phyloP scores from a whole-genome alignment of 1,140 invertebrate species.

The Manduca sexta region DNA sequence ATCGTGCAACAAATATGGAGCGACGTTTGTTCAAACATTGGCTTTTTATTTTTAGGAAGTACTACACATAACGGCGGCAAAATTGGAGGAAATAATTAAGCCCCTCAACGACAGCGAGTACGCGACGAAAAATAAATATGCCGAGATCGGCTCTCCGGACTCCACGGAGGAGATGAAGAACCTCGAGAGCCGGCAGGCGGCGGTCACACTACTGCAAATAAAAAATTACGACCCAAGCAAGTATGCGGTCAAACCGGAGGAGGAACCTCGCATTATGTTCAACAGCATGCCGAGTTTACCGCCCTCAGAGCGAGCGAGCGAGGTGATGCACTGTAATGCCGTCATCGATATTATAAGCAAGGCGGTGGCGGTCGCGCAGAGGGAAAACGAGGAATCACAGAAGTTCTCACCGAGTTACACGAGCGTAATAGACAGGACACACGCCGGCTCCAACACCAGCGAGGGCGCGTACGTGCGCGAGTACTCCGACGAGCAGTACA shows the following conservation, averaged over 20 bases:
- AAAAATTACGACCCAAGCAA: constrained; percentile 71
- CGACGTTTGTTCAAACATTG: constrained; percentile 40
- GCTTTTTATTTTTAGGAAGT: constrained; percentile 65
- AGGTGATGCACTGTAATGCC: constrained; percentile 70
- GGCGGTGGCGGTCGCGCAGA: constrained; percentile 65
- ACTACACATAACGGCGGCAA: constrained; percentile 61
- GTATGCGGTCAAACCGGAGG: constrained; percentile 60
- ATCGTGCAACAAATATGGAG: constrained; percentile 45
- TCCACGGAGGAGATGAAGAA: constrained; percentile 73
- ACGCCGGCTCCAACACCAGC: constrained; percentile 14
- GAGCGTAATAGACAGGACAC: constrained; percentile 46
- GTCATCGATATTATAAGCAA: constrained; percentile 71
- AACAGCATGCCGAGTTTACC: constrained; percentile 64
- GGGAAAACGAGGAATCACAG: constrained; percentile 66
- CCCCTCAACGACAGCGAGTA: constrained; percentile 54
- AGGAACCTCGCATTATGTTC: constrained; percentile 66
- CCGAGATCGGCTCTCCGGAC: constrained; percentile 64
- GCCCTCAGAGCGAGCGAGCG: constrained; percentile 58
- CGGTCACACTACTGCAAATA: constrained; percentile 67
- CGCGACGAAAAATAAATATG: constrained; percentile 50
- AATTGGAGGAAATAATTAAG: constrained; percentile 70
- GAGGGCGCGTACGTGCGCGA: constrained; percentile 40
- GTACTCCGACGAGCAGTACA: constrained; percentile 51
- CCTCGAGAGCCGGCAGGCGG: constrained; percentile 68
- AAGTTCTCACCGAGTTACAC: constrained; percentile 52